Evolutionary conservation across 1,140 invertebrate genomes (phyloP).

Genomic region (Lordiphosa stackelbergi): DNA sequence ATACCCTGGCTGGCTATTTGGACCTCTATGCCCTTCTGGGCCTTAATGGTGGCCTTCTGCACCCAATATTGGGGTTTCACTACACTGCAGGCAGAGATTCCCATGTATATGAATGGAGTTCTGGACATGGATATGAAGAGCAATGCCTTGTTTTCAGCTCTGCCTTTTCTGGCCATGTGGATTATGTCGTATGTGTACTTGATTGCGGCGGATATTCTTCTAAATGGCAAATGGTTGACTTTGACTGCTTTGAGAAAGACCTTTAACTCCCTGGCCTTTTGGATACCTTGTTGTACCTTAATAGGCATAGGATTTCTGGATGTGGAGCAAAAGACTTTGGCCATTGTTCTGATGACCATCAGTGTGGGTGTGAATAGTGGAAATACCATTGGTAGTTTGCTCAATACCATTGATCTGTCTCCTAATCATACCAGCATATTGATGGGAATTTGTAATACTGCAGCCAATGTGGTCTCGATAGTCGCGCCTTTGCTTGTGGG

Average conservation of each 20-base stretch:
- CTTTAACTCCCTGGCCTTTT: constrained; percentile 81
- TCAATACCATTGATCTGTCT: constrained; percentile 86
- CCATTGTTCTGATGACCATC: constrained; percentile 81
- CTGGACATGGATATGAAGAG: constrained; percentile 87
- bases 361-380: constrained; percentile 89
- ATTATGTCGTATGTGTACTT: constrained; percentile 81
- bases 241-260: constrained; percentile 80
- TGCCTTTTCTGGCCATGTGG: constrained; percentile 88
- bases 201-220: constrained; percentile 61
- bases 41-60: constrained; percentile 88
- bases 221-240: constrained; percentile 33
- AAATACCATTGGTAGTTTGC: constrained; percentile 83
- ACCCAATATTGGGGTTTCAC: constrained; percentile 95
- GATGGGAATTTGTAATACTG: constrained; percentile 84
- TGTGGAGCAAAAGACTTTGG: constrained; percentile 78
- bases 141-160: constrained; percentile 84
- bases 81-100: constrained; percentile 93
- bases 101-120: constrained; percentile 89
- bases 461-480: constrained; percentile 84
- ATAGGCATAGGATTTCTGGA: constrained; percentile 81
- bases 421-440: constrained; percentile 87
- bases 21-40: constrained; percentile 88
- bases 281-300: constrained; percentile 81
- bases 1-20: constrained; percentile 87
- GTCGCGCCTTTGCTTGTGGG: constrained; percentile 82